A percentile compares a stretch with the other conserved stretches of the same genome.
Evolutionary conservation across 1,140 invertebrate species (phyloP).

Genomic region (Hycleus cichorii): DNA sequence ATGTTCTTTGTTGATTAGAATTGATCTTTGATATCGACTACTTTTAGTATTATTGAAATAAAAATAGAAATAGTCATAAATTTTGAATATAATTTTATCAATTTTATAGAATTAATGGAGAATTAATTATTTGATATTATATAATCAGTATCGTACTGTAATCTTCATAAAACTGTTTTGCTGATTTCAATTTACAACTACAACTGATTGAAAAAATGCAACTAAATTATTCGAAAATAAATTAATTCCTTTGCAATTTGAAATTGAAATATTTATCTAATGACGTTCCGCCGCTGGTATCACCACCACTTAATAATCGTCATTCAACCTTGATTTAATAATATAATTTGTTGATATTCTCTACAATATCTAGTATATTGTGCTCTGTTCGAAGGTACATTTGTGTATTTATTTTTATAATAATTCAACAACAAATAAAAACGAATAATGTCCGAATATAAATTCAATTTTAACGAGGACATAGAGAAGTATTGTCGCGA

Average conservation of each 20-base stretch:
- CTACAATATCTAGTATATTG: neutral
- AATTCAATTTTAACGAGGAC: conserved; percentile 3
- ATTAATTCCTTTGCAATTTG: neutral
- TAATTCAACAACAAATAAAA: neutral
- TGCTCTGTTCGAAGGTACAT: too few relatives aligned
- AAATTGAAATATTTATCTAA: neutral
- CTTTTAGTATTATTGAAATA: neutral
- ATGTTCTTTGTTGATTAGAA: neutral
- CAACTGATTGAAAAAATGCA: too few relatives aligned
- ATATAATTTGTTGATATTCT: neutral
- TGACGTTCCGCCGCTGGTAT: neutral
- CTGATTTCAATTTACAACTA: too few relatives aligned
- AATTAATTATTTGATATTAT: too few relatives aligned
- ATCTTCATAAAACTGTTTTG: too few relatives aligned
- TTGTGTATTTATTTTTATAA: too few relatives aligned
- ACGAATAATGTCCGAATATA: neutral
- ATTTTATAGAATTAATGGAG: too few relatives aligned
- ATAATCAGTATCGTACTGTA: too few relatives aligned
- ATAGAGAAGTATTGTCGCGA: conserved; percentile 9
- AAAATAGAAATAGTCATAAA: neutral
- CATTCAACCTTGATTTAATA: neutral
- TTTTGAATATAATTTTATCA: too few relatives aligned
- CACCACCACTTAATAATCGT: neutral
- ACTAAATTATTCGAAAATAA: too few relatives aligned
- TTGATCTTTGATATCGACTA: neutral